A percentile compares a stretch with the other conserved stretches of the same genome.
phyloP scores from a whole-genome alignment of 2,888 invertebrate species.

The Metalampra italica region DNA sequence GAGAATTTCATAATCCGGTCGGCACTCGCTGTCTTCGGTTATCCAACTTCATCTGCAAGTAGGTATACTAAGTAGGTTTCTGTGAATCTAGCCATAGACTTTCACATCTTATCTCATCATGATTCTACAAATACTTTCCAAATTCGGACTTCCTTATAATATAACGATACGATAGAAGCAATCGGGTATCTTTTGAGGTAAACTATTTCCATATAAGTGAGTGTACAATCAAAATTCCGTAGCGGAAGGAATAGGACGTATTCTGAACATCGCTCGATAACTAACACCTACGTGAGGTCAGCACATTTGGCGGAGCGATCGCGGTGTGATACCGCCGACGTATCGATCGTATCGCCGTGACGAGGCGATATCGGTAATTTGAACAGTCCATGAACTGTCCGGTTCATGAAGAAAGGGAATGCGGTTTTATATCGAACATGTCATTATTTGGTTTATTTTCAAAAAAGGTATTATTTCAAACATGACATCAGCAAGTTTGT shows the following conservation, averaged over 20 bases:
- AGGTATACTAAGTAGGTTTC: background rate
- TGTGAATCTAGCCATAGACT: background rate
- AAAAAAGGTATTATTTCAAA: conserved; percentile 29
- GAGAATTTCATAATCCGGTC: conserved; percentile 3
- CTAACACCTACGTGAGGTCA: conserved; percentile 71
- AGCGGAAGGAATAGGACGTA: conserved; percentile 36
- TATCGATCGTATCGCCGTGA: conserved; percentile 73
- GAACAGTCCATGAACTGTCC: conserved; percentile 62
- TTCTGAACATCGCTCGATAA: conserved; percentile 47
- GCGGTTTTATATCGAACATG: conserved; percentile 47
- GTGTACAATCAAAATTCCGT: conserved; percentile 44
- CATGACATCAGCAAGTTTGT: conserved; percentile 25
- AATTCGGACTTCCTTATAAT: background rate
- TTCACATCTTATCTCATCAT: conserved; percentile 1
- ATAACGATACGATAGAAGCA: background rate
- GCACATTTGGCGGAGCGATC: conserved; percentile 69
- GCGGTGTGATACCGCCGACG: conserved; percentile 69
- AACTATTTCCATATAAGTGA: conserved; percentile 21
- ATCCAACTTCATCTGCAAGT: no score
- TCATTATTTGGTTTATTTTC: conserved; percentile 54
- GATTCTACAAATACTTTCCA: conserved; percentile 1
- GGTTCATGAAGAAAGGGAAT: conserved; percentile 52
- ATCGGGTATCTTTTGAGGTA: no score
- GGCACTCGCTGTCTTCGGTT: no score
- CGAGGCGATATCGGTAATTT: conserved; percentile 63